A percentile compares a stretch with the other conserved stretches of the same genome.
These are phyloP conservation scores for Megalonaias nervosa DNA, from an alignment of 1,140 invertebrate species.

Conservation along the genomic window DNA sequence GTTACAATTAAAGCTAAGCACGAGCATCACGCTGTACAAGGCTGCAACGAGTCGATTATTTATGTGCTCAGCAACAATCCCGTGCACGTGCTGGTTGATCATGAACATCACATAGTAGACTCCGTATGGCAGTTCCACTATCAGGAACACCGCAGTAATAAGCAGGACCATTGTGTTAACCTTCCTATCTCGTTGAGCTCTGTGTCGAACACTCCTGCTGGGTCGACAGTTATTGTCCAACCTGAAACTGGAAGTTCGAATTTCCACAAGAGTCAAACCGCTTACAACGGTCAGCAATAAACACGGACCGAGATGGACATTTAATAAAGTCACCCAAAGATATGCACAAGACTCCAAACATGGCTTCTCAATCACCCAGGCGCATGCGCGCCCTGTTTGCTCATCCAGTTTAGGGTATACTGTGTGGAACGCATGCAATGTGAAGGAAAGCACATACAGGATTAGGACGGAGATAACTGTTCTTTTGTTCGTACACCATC, in stretches of 20 bases:
- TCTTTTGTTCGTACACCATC: slow-evolving; percentile 25
- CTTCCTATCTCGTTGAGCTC: slow-evolving; percentile 13
- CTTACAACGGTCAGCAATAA: slow-evolving; percentile 22
- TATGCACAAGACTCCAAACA: slow-evolving; percentile 25
- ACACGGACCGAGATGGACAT: slow-evolving; percentile 19
- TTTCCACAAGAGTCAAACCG: slow-evolving; percentile 4
- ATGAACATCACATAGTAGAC: slow-evolving; percentile 18
- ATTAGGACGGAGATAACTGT: slow-evolving; percentile 11
- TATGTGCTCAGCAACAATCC: not conserved
- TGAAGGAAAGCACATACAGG: not conserved
- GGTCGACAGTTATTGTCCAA: slow-evolving; percentile 6
- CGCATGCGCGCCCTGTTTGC: not conserved
- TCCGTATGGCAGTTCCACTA: slow-evolving; percentile 28
- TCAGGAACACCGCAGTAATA: slow-evolving; percentile 24
- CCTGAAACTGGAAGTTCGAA: slow-evolving; percentile 4
- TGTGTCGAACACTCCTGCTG: not conserved
- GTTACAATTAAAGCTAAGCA: slow-evolving; percentile 20
- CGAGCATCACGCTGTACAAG: slow-evolving; percentile 13
- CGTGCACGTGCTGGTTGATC: not conserved
- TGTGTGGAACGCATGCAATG: slow-evolving; percentile 21
- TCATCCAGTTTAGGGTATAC: slow-evolving; percentile 2
- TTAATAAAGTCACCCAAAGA: slow-evolving; percentile 18
- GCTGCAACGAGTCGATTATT: slow-evolving; percentile 13
- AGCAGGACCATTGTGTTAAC: slow-evolving; percentile 19
- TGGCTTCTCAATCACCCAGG: slow-evolving; percentile 10